Base-by-base conservation (phyloP, 2,113 vertebrate genomes). In the Sakesphorus luctuosus region DNA sequence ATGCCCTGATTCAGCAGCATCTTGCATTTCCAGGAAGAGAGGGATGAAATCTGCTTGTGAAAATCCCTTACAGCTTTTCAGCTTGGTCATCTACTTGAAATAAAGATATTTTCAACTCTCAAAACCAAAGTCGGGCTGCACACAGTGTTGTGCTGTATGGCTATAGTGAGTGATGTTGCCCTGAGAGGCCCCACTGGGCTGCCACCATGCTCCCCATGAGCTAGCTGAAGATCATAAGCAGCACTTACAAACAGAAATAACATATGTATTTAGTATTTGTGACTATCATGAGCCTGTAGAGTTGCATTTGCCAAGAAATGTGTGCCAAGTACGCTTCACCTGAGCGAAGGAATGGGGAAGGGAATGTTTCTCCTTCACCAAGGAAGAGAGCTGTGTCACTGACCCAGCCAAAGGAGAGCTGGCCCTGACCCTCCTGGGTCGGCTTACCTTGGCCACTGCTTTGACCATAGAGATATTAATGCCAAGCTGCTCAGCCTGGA, bases 81-180 rank as follows among this genome's bases (percentile, higher is more conserved):
- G 90, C 68, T 97, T 95, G 84, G 87, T 88, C 46, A 23, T 28
- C n/a, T 68, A 24, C 9, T 94, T 96, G 93, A 80, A 97, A 96
- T 95, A 94, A 96, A 97, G 78, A 94, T 89, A 94, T 96, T 95
- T 97, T 85, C 94, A 79, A 46, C 66, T 82, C 80, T 94, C 84
- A 75, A 83, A 96, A 95, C 79, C 85, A 26, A 68, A 97, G 93
- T 44, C 19, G 36, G 91, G 79, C 77, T 28, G 29, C 91, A 94
- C 59, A 43, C 63, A 40, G 73, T 46, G 62, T 68, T 89, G 43
- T 3, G 59, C 71, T 55, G 21, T 24, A 56, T 25, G 40, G 69
- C 18, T 6, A 3, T 38, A 83, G 9, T 11, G n/a, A 47, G 53
- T 28, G 4, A 9, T 11, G 23, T 25, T 12, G 38, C 71, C 67